phyloP scores from a whole-genome alignment of 2,797 vertebrate species.

The Kryptopterus vitreolus region DNA sequence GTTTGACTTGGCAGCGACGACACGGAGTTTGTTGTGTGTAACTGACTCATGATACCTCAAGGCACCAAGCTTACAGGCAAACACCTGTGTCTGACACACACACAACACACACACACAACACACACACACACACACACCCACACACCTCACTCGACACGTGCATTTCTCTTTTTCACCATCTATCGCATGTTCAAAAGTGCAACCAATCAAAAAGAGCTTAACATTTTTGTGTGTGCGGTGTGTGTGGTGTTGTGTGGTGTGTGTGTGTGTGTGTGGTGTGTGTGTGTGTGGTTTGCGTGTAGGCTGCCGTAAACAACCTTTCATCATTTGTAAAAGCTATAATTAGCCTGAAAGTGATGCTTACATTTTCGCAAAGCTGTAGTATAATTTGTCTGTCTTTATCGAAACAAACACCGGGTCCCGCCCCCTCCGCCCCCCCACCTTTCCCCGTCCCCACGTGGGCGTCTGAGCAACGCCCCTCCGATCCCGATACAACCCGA shows the following conservation, averaged over 20 bases:
- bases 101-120: conserved; percentile 23
- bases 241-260: conserved; percentile 36
- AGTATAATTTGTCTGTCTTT: conserved; percentile 82
- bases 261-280: conserved; percentile 52
- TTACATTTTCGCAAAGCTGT: conserved; percentile 72
- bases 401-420: conserved; percentile 79
- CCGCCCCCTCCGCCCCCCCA: conserved; percentile 63
- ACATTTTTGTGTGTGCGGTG: conserved; percentile 34
- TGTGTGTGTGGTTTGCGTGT: conserved; percentile 38
- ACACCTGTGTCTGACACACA: conserved; percentile 66
- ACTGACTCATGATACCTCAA: conserved; percentile 61
- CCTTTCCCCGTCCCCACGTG: conserved; percentile 67
- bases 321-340: conserved; percentile 71
- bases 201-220: conserved; percentile 54
- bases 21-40: conserved; percentile 60
- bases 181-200: conserved; percentile 57
- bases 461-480: conserved; percentile 60
- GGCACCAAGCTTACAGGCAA: conserved; percentile 57
- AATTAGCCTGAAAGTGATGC: conserved; percentile 75
- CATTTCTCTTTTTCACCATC: conserved; percentile 59
- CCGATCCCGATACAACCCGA: conserved; percentile 24
- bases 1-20: conserved; percentile 64
- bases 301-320: conserved; percentile 55
- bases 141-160: conserved; percentile 1
- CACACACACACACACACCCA: conserved; percentile 23